Conservation (phyloP, 2,113 vertebrate species). For the Nicator chloris region DNA sequence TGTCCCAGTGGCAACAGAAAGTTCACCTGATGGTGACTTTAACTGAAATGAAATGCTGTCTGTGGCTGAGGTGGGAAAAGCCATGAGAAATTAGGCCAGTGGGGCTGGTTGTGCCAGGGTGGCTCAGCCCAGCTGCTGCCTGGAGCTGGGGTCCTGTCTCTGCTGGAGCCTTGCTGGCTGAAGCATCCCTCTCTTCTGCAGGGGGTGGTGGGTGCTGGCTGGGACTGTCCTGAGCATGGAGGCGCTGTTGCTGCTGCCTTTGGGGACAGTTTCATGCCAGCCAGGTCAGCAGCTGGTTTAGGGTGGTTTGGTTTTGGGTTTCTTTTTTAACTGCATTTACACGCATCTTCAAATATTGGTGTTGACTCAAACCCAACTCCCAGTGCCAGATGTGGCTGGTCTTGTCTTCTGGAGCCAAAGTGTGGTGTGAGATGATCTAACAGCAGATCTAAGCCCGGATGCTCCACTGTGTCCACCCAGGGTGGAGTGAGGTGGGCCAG, state of each 20-base stretch:
- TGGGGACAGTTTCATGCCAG: background rate
- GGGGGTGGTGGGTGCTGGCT: background rate
- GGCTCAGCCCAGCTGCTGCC: background rate
- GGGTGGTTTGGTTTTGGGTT: background rate
- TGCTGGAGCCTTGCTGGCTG: background rate
- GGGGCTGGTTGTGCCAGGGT: background rate
- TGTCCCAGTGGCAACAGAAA: background rate
- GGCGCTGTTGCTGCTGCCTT: background rate
- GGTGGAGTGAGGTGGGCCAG: background rate
- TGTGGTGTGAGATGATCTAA: background rate
- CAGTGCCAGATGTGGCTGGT: background rate
- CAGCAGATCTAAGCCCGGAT: background rate
- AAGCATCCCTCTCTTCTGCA: background rate
- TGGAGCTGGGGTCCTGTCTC: background rate
- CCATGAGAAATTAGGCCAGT: accelerated
- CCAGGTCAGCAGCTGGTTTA: background rate
- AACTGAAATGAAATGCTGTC: accelerated
- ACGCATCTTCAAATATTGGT: background rate
- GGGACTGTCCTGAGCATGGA: background rate
- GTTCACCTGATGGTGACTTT: background rate
- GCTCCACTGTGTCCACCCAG: accelerated
- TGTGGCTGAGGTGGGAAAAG: background rate
- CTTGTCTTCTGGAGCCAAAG: background rate
- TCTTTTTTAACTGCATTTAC: background rate
- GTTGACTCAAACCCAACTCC: background rate